phyloP scores from a whole-genome alignment of 2,113 vertebrate genomes.

The Chloebia gouldiae region DNA sequence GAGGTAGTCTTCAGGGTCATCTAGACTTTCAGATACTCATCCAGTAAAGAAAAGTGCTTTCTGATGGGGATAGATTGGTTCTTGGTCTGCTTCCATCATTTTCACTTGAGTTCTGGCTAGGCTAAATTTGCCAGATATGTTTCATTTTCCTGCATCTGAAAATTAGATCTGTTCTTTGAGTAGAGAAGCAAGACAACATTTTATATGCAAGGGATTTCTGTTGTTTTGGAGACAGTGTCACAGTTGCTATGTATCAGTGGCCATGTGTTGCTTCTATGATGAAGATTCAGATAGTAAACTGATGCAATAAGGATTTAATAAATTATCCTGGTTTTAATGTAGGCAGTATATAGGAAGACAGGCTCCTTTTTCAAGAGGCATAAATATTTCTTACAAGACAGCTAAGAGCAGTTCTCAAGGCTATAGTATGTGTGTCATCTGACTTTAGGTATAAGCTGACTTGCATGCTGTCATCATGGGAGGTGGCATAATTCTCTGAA shows the following conservation, averaged over 20 bases:
- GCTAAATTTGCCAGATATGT: background rate
- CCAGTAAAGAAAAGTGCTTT: background rate
- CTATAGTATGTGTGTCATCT: background rate
- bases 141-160: background rate
- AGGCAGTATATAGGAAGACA: background rate
- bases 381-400: background rate
- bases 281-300: background rate
- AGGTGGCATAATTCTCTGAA: background rate
- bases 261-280: background rate
- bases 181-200: background rate
- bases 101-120: background rate
- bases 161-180: background rate
- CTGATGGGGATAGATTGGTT: background rate
- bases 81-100: background rate
- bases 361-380: background rate
- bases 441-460: background rate
- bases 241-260: background rate
- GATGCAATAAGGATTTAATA: background rate
- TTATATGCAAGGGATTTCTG: background rate
- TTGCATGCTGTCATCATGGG: background rate
- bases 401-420: background rate
- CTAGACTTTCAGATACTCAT: background rate
- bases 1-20: background rate
- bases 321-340: background rate
- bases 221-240: background rate